Evolutionary conservation across 2,888 invertebrate genomes (phyloP).

Genomic region (Agrilus biguttatus): DNA sequence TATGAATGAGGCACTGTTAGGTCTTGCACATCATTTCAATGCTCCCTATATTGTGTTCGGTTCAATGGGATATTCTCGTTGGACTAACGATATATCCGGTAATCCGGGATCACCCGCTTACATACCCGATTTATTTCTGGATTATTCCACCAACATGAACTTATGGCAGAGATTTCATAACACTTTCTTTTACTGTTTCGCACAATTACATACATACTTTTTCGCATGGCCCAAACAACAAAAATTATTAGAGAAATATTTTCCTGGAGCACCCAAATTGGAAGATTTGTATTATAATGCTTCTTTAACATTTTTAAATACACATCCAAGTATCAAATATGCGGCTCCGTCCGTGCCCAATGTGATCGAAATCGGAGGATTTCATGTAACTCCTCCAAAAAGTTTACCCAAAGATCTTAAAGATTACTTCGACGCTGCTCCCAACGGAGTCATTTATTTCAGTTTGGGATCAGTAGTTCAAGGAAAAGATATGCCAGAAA

Average conservation of each 20-base stretch:
- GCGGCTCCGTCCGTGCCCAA: slow-evolving; percentile 39
- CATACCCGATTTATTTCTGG: slow-evolving; percentile 32
- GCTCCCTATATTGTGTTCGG: slow-evolving; percentile 27
- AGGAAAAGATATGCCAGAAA: slow-evolving; percentile 37
- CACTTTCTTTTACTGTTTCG: slow-evolving; percentile 19
- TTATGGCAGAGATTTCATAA: slow-evolving; percentile 41
- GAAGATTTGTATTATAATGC: slow-evolving; percentile 16
- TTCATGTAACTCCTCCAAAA: slow-evolving; percentile 27
- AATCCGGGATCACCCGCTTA: slow-evolving; percentile 34
- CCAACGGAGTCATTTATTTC: slow-evolving; percentile 40
- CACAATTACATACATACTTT: slow-evolving; percentile 10
- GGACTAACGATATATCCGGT: slow-evolving; percentile 34
- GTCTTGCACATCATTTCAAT: slow-evolving; percentile 25
- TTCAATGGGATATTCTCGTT: slow-evolving; percentile 31
- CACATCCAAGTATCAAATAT: slow-evolving; percentile 36
- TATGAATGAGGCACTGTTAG: slow-evolving; percentile 33
- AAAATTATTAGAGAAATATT: slow-evolving; percentile 9
- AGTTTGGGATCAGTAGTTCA: slow-evolving; percentile 45
- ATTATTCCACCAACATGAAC: slow-evolving; percentile 31
- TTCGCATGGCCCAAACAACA: slow-evolving; percentile 8
- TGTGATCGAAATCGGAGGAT: slow-evolving; percentile 41
- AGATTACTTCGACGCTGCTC: slow-evolving; percentile 35
- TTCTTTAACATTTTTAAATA: slow-evolving; percentile 19
- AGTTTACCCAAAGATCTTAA: slow-evolving; percentile 32
- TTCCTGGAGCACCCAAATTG: slow-evolving; percentile 10